phyloP scores from a whole-genome alignment of 2,888 invertebrate species.

The Galerucella nymphaeae region DNA sequence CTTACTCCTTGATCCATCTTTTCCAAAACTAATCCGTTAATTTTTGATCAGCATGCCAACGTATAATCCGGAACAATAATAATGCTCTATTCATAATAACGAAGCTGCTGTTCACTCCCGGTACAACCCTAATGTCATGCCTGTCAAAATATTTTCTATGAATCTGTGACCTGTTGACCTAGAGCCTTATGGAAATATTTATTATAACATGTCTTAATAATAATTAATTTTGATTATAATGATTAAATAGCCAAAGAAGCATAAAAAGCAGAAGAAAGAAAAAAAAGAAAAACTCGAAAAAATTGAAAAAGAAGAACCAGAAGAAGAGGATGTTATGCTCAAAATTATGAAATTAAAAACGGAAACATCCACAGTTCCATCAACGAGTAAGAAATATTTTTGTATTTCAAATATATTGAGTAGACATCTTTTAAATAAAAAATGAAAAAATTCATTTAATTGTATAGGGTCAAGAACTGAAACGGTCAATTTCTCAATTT shows the following conservation, averaged over 20 bases:
- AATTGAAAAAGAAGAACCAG: background rate
- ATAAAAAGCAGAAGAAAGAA: slow-evolving; percentile 54
- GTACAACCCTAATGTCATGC: too few relatives aligned
- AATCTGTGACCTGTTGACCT: background rate
- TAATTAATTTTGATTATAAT: background rate
- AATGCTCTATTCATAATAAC: too few relatives aligned
- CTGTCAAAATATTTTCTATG: too few relatives aligned
- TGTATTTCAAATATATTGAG: background rate
- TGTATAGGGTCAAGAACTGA: too few relatives aligned
- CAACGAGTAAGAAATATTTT: slow-evolving; percentile 7
- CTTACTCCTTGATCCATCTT: too few relatives aligned
- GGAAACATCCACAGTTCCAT: background rate
- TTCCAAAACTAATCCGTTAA: too few relatives aligned
- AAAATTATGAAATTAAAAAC: slow-evolving; percentile 6
- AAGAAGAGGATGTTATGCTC: slow-evolving; percentile 15
- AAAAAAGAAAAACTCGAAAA: slow-evolving; percentile 5
- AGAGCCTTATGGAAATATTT: background rate
- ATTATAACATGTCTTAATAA: background rate
- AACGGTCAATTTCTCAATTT: too few relatives aligned
- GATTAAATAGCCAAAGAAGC: slow-evolving; percentile 20
- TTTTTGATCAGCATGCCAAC: too few relatives aligned
- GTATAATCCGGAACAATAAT: too few relatives aligned
- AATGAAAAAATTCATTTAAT: too few relatives aligned
- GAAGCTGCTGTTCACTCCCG: too few relatives aligned
- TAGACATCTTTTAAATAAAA: too few relatives aligned